Evolutionary conservation across 2,797 vertebrate species (phyloP).

Genomic region (Myotis myotis): DNA sequence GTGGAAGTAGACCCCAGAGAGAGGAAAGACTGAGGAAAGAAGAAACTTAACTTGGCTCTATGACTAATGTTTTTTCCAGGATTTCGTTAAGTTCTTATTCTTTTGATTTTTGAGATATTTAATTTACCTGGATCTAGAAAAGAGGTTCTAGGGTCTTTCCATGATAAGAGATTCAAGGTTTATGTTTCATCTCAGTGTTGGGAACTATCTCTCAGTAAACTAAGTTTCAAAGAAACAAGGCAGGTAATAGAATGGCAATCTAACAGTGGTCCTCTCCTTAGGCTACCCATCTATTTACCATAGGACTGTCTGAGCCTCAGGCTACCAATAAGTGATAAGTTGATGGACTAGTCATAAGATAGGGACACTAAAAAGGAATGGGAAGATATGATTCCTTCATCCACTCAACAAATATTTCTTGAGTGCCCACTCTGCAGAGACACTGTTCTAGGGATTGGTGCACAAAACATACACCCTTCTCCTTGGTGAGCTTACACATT

Average conservation of each 20-base stretch:
- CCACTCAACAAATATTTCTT: not conserved
- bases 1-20: not conserved
- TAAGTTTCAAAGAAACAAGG: constrained; percentile 44
- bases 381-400: not conserved
- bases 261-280: not conserved
- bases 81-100: constrained; percentile 30
- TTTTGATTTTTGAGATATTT: constrained; percentile 25
- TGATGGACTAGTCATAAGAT: not conserved
- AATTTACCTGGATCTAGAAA: not conserved
- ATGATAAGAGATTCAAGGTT: not conserved
- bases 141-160: not conserved
- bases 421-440: not conserved
- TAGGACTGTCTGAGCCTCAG: not conserved
- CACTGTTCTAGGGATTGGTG: not conserved
- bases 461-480: not conserved
- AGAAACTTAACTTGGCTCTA: not conserved
- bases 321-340: not conserved
- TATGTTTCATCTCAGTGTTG: not conserved
- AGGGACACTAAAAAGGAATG: not conserved
- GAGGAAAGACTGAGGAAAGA: not conserved
- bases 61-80: constrained; percentile 30
- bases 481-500: not conserved
- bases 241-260: not conserved
- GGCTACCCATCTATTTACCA: not conserved
- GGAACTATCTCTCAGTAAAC: not conserved